A percentile compares a stretch with the other conserved stretches of the same genome.
Evolutionary conservation across 2,113 vertebrate species (phyloP).

Genomic region (Aegypius monachus): DNA sequence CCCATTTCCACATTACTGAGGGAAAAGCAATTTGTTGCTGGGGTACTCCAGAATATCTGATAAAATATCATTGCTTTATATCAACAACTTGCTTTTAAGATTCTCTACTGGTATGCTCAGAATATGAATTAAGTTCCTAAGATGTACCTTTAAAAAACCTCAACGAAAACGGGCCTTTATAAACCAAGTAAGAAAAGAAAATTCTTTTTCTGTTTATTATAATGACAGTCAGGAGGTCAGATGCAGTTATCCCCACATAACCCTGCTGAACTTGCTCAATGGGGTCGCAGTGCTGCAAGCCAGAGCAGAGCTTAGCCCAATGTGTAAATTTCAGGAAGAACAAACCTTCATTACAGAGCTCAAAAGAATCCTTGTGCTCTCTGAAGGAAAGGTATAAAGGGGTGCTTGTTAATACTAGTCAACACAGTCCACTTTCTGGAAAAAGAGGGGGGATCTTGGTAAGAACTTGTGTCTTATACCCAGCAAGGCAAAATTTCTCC

Average conservation of each 20-base stretch:
- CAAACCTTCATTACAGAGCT: conserved; percentile 16
- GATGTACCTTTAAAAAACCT: neutral
- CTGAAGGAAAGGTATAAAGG: conserved; percentile 43
- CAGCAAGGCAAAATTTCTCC: neutral
- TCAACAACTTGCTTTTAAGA: neutral
- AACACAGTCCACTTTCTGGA: conserved; percentile 20
- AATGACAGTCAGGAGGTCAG: conserved; percentile 7
- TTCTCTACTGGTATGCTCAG: neutral
- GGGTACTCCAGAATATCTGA: neutral
- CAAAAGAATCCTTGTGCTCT: conserved; percentile 57
- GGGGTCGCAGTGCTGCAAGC: neutral
- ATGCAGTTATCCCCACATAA: conserved; percentile 36
- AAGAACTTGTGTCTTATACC: neutral
- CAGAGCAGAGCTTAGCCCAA: neutral
- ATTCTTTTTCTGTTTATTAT: neutral
- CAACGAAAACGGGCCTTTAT: neutral
- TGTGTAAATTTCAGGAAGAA: conserved; percentile 4
- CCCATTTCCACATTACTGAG: neutral
- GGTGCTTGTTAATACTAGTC: conserved; percentile 35
- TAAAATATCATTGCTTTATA: neutral
- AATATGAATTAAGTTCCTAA: neutral
- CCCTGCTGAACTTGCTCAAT: conserved; percentile 24
- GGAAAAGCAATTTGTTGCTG: neutral
- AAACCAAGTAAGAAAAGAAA: neutral
- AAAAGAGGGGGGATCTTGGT: conserved; percentile 15